Base-by-base conservation (phyloP, 2,888 invertebrate species). In the Rhagophthalmus giganteus region DNA sequence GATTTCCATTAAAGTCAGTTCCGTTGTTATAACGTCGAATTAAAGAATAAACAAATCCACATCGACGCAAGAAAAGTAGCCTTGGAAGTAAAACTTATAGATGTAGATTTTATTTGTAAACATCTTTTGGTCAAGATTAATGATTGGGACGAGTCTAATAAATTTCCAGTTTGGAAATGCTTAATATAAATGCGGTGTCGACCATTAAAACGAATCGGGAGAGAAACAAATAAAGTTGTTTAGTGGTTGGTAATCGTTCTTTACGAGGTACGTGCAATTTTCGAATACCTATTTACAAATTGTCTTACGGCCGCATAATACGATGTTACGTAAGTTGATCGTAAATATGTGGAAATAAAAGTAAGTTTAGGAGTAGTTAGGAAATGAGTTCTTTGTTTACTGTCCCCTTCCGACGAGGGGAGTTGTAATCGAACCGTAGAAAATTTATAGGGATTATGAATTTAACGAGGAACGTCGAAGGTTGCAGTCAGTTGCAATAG, bases 401-500 rank as follows among this genome's bases (percentile, higher is more conserved):
- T n/a, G n/a, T n/a, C n/a, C n/a, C n/a, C n/a, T n/a, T n/a, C n/a
- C n/a, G n/a, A n/a, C n/a, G n/a, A n/a, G n/a, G n/a, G 20, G 3
- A 5, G 20, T 20, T 20, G 7, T 20, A 20, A 20, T 20, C 3
- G 7, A 20, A 20, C 20, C 7, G 7, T 7, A 20, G 4, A 20
- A 20, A 20, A 7, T 20, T 20, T 20, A 7, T 20, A 7, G 7
- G 7, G 7, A 20, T 7, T n/a, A n/a, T 20, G 7, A 20, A 20
- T 20, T 20, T 20, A 20, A 20, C 7, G 8, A 13, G 32, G 45
- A 39, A 9, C 31, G 27, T 10, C 14, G 32, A 27, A 40, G 35
- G 28, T 38, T 45, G 45, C 38, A 45, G n/a, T n/a, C n/a, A n/a
- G 27, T 33, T 46, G 46, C 35, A 52, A 28, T 20, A 37, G 16